Evolutionary conservation across 2,797 vertebrate genomes (phyloP).

Genomic region (Malurus splendens): DNA sequence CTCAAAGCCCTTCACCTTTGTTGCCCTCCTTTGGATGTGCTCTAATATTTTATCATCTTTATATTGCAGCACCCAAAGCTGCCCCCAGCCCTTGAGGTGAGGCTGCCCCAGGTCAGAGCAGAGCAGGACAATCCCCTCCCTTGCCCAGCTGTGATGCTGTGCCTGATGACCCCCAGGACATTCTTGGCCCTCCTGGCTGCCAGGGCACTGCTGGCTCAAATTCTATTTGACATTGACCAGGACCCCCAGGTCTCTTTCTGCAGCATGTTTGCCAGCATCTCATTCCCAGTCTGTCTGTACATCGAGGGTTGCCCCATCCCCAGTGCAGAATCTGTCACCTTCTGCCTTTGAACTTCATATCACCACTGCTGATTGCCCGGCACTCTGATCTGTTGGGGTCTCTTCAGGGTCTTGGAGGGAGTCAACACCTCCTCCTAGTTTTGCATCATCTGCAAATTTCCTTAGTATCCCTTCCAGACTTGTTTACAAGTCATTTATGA

Average conservation of each 20-base stretch:
- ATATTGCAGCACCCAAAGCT: too few species aligned
- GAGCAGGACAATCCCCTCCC: background rate
- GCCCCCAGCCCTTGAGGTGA: rapidly evolving
- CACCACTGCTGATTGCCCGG: too few species aligned
- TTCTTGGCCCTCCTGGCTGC: rapidly evolving
- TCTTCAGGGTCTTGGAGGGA: background rate
- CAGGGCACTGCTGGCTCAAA: rapidly evolving
- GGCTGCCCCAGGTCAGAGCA: rapidly evolving
- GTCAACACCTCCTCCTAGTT: background rate
- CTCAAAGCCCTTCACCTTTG: background rate
- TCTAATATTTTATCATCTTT: background rate
- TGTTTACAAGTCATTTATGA: background rate
- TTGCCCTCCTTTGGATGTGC: background rate
- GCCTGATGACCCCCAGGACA: background rate
- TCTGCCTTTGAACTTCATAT: rapidly evolving
- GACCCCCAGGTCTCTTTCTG: rapidly evolving
- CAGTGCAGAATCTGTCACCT: background rate
- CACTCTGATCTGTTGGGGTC: background rate
- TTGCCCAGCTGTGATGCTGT: rapidly evolving
- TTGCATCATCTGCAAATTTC: background rate
- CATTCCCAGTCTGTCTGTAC: background rate
- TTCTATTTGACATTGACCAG: rapidly evolving
- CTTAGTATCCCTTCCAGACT: background rate
- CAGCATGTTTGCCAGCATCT: background rate
- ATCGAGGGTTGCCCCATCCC: too few species aligned